A percentile compares a stretch with the other conserved stretches of the same genome.
Conservation (phyloP, 2,888 invertebrate genomes). For the Nowickia ferox region DNA sequence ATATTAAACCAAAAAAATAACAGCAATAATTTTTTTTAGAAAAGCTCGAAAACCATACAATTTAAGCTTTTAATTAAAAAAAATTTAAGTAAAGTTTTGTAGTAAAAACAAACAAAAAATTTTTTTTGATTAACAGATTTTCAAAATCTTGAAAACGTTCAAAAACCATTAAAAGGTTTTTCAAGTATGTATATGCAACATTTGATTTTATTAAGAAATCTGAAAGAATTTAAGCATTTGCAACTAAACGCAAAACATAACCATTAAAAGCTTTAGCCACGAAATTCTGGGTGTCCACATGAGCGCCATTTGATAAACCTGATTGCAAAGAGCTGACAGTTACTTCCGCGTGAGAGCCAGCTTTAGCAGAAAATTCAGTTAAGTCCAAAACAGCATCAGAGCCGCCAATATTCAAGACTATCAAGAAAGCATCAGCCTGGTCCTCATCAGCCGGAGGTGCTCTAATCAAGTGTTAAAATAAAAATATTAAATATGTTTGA, state of each 20-base stretch:
- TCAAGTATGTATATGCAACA: neutral
- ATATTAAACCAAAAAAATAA: no score
- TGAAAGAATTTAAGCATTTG: conserved; percentile 8
- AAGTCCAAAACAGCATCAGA: conserved; percentile 83
- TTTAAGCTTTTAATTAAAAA: no score
- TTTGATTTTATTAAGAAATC: neutral
- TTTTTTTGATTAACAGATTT: no score
- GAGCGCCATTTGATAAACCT: conserved; percentile 68
- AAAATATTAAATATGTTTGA: neutral
- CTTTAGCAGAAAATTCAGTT: conserved; percentile 68
- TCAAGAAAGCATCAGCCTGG: conserved; percentile 72
- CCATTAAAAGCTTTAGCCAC: conserved; percentile 73
- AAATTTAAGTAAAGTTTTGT: no score
- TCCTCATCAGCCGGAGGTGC: conserved; percentile 61
- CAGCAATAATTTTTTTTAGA: neutral
- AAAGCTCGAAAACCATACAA: no score
- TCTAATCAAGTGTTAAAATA: conserved; percentile 52
- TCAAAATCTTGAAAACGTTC: no score
- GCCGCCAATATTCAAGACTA: conserved; percentile 84
- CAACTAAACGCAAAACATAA: conserved; percentile 67
- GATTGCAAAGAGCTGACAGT: conserved; percentile 75
- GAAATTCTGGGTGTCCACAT: conserved; percentile 62
- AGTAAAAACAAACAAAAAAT: no score
- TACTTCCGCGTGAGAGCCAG: conserved; percentile 71
- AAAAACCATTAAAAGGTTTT: neutral